A percentile compares a stretch with the other conserved stretches of the same genome.
These are phyloP conservation scores for Coreoperca whiteheadi DNA, from an alignment of 2,113 vertebrate species.

Conservation along the genomic window DNA sequence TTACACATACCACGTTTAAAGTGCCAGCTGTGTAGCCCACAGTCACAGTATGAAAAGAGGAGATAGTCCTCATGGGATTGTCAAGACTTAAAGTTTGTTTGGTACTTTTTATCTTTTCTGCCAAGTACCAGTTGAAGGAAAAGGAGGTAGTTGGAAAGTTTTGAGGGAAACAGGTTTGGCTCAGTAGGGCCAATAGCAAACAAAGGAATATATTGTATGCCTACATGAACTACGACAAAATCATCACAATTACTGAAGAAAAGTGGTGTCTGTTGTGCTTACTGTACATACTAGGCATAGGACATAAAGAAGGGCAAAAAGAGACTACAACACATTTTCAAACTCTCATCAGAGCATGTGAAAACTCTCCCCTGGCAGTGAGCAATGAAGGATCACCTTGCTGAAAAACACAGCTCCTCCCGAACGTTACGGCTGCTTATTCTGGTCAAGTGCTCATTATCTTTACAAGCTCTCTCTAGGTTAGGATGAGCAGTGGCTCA, in stretches of 20 bases:
- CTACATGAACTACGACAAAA: neutral
- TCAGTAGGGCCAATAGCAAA: neutral
- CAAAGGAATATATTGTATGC: neutral
- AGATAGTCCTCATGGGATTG: slow-evolving; percentile 22
- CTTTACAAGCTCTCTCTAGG: neutral
- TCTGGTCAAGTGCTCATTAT: slow-evolving; percentile 21
- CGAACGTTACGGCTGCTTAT: slow-evolving; percentile 6
- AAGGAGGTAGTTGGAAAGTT: neutral
- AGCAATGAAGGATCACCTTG: neutral
- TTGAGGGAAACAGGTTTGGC: neutral
- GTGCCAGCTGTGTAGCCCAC: slow-evolving; percentile 20
- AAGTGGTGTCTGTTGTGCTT: slow-evolving; percentile 5
- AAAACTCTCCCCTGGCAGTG: neutral
- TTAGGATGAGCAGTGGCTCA: neutral
- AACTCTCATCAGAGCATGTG: slow-evolving; percentile 1
- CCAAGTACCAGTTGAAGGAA: slow-evolving; percentile 4
- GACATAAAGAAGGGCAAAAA: neutral
- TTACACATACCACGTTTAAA: neutral
- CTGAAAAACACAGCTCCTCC: neutral
- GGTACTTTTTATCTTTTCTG: neutral
- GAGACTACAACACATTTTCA: neutral
- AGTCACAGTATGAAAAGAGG: slow-evolving; percentile 16
- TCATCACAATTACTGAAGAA: neutral
- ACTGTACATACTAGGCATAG: neutral
- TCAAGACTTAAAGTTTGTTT: slow-evolving; percentile 33